Evolutionary conservation across 1,140 invertebrate species (phyloP).

Genomic region (Melipona quadrifasciata): DNA sequence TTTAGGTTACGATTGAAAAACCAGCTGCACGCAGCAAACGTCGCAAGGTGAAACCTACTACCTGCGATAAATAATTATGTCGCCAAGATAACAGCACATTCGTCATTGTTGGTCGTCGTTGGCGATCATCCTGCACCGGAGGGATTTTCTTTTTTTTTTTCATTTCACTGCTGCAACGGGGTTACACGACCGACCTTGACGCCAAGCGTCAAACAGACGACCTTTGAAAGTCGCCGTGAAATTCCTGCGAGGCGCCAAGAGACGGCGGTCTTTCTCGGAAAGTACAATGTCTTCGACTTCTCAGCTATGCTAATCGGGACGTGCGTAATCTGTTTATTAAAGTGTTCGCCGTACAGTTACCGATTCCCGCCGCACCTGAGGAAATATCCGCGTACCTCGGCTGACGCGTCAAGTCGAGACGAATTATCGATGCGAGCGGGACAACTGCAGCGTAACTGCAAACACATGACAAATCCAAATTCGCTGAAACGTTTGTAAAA

Average conservation of each 20-base stretch:
- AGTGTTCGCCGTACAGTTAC: neutral
- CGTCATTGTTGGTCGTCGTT: too few relatives aligned
- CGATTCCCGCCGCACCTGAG: neutral
- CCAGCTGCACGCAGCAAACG: neutral
- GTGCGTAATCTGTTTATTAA: constrained; percentile 19
- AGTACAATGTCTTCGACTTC: constrained; percentile 21
- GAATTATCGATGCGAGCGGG: neutral
- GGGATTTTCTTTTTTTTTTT: too few relatives aligned
- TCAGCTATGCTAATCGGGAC: constrained; percentile 34
- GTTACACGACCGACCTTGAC: neutral
- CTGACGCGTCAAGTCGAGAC: neutral
- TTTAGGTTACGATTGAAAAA: constrained; percentile 50
- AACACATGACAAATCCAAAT: neutral
- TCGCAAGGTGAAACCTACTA: constrained; percentile 4
- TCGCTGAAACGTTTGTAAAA: neutral
- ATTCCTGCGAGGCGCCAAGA: neutral
- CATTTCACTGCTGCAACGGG: neutral
- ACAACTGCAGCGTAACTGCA: too few relatives aligned
- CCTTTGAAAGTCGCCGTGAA: neutral
- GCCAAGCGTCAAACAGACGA: neutral
- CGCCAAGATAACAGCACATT: neutral
- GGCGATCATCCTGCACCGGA: too few relatives aligned
- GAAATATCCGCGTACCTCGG: neutral
- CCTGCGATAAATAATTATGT: neutral
- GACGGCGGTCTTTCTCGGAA: constrained; percentile 26